phyloP scores from a whole-genome alignment of 2,113 vertebrate genomes.

The Brachirus orientalis region DNA sequence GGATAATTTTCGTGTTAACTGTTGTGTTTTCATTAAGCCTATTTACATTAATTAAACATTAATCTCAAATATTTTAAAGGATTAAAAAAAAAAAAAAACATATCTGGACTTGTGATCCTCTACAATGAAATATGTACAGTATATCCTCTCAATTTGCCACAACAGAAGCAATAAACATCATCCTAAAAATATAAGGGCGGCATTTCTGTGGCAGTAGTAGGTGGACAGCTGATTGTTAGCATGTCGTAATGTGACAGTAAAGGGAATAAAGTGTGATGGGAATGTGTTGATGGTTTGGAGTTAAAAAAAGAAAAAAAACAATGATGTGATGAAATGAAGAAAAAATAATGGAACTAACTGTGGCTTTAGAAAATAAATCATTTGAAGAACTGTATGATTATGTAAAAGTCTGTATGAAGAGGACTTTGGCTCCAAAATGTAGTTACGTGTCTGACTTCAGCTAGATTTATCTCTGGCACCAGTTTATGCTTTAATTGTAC shows the following conservation, averaged over 20 bases:
- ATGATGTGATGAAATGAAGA: conserved; percentile 22
- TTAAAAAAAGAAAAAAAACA: too few relatives aligned
- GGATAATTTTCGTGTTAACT: too few relatives aligned
- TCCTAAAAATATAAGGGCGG: conserved; percentile 28
- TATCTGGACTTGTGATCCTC: conserved; percentile 9
- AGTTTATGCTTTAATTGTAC: neutral
- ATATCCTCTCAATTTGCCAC: conserved; percentile 11
- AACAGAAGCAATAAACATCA: conserved; percentile 23
- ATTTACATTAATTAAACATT: conserved; percentile 13
- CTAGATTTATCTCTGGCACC: neutral
- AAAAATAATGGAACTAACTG: conserved; percentile 25
- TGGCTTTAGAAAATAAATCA: conserved; percentile 32
- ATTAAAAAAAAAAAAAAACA: neutral
- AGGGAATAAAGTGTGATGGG: conserved; percentile 24
- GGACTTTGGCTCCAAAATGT: conserved; percentile 3
- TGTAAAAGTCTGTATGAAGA: too few relatives aligned
- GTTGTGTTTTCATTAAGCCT: too few relatives aligned
- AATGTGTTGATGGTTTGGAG: conserved; percentile 30
- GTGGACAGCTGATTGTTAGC: conserved; percentile 49
- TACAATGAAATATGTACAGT: conserved; percentile 1
- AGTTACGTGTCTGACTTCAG: neutral
- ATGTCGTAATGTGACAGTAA: conserved; percentile 28
- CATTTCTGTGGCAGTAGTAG: conserved; percentile 38
- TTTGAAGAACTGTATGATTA: conserved; percentile 24
- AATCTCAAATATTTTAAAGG: conserved; percentile 14